A percentile compares a stretch with the other conserved stretches of the same genome.
Evolutionary conservation across 2,888 invertebrate species (phyloP).

Genomic region (Leucophenga maculata): DNA sequence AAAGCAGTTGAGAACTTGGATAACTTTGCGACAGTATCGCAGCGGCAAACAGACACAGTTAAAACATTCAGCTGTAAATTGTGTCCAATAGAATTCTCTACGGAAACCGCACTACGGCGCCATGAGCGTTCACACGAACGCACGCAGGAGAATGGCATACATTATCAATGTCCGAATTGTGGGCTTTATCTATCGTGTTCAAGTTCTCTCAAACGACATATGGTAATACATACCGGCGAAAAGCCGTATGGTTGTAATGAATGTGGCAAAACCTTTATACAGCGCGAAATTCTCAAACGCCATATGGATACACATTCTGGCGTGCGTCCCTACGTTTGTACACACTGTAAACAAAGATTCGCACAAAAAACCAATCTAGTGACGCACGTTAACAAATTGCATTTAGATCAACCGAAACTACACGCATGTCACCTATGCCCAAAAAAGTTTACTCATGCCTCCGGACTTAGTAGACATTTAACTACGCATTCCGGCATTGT

Average conservation of each 20-base stretch:
- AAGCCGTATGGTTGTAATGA: constrained; percentile 74
- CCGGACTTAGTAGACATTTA: constrained; percentile 80
- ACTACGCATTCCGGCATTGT: constrained; percentile 78
- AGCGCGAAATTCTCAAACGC: constrained; percentile 79
- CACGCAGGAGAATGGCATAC: constrained; percentile 75
- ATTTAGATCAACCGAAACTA: constrained; percentile 76
- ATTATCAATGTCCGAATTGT: constrained; percentile 74
- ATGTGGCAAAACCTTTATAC: constrained; percentile 79
- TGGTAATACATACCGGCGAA: constrained; percentile 77
- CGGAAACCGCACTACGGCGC: constrained; percentile 76
- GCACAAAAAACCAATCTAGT: constrained; percentile 81
- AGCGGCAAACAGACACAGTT: constrained; percentile 60
- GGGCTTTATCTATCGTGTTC: constrained; percentile 79
- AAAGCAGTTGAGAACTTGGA: not conserved
- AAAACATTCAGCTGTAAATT: constrained; percentile 77
- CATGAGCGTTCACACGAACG: constrained; percentile 77
- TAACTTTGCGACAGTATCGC: not conserved
- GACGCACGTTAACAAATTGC: constrained; percentile 76
- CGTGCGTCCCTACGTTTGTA: constrained; percentile 79
- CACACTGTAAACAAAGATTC: constrained; percentile 79
- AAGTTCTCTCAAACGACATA: constrained; percentile 79
- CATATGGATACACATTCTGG: constrained; percentile 77
- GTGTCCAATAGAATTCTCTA: constrained; percentile 78
- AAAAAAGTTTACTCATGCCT: constrained; percentile 74
- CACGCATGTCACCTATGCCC: constrained; percentile 80